Evolutionary conservation across 2,888 invertebrate species (phyloP), one percentile per base, ranked within the genome.

Genomic region (Mythimna ferrago): DNA sequence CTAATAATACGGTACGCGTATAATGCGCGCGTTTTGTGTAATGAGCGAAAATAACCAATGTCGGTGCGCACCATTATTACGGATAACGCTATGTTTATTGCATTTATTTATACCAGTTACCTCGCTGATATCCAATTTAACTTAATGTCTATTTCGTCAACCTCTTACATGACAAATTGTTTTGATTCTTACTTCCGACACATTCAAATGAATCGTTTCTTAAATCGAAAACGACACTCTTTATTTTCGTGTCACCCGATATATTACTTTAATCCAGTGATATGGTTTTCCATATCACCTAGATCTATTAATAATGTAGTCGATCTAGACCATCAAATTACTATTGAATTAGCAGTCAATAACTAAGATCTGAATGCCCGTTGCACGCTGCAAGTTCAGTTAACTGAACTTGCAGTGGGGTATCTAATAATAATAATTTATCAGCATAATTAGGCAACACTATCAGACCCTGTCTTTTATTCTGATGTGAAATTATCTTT

Each of bases 1-100:
- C 87, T 91, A 90, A 89, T 90, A 86, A 89, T 86, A 90, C 77
- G 82, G 80, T 85, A 84, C 76, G 85, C 66, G 78, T 78, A 78
- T 85, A 85, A 87, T 85, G 86, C 76, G 84, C 80, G 80, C 78
- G 81, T 78, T 89, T 87, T 87, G 87, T 88, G 76, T 88, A 85
- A 88, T 87, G 83, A 89, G 86, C 84, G 84, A 88, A 87, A 88
- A 87, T 83, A 82, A 81, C 73, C 71, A 73, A 81, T 72, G 76
- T 65, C 71, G 76, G 75, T 56, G 67, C 54, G 71, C 56, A 61
- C 76, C 67, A 72, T 73, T 68, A 80, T 75, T 68, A 76, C 41
- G 63, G 63, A 65, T 67, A 76, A 73, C 68, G 62, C 61, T 72
- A 72, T 76, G 35, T 73, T 84, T 78, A 81, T 78, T 82, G 63